A percentile compares a stretch with the other conserved stretches of the same genome.
phyloP scores from a whole-genome alignment of 30 jellyfish, hydroid and myxozoan species.

The Turritopsis dohrnii region DNA sequence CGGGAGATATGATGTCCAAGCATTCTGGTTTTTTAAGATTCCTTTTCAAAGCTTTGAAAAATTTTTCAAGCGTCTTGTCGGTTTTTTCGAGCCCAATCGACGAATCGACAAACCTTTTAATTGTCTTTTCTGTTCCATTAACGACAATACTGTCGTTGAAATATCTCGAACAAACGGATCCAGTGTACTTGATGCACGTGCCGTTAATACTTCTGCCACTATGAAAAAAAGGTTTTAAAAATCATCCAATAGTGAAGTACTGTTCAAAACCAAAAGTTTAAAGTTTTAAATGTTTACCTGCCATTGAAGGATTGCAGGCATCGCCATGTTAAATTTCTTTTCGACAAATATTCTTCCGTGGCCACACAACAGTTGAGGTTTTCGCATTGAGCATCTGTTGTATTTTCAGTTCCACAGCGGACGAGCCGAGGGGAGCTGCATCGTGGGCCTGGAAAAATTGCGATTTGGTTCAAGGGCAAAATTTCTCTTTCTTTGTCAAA shows the following conservation, averaged over 20 bases:
- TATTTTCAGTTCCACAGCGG: not conserved
- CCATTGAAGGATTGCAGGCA: conserved; percentile 36
- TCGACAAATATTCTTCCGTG: not conserved
- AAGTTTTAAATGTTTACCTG: not conserved
- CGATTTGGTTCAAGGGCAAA: no score
- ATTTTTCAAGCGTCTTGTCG: not conserved
- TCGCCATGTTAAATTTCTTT: conserved; percentile 34
- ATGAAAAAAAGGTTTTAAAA: not conserved
- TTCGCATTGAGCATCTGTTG: conserved; percentile 28
- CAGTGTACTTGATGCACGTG: conserved; percentile 55
- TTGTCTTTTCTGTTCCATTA: not conserved
- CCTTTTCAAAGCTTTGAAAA: conserved; percentile 3
- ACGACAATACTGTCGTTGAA: not conserved
- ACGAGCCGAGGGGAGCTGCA: not conserved
- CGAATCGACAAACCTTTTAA: conserved; percentile 2
- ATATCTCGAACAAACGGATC: conserved; percentile 35
- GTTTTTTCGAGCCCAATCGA: conserved; percentile 17
- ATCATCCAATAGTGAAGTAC: not conserved
- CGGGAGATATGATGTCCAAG: not conserved
- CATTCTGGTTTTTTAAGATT: not conserved
- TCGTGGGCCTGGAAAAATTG: not conserved
- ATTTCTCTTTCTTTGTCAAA: no score
- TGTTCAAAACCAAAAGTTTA: no score
- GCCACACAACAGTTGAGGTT: conserved; percentile 38
- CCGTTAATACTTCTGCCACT: conserved; percentile 38